Base-by-base conservation (phyloP, 2,797 vertebrate species). In the Micromesistius poutassou region DNA sequence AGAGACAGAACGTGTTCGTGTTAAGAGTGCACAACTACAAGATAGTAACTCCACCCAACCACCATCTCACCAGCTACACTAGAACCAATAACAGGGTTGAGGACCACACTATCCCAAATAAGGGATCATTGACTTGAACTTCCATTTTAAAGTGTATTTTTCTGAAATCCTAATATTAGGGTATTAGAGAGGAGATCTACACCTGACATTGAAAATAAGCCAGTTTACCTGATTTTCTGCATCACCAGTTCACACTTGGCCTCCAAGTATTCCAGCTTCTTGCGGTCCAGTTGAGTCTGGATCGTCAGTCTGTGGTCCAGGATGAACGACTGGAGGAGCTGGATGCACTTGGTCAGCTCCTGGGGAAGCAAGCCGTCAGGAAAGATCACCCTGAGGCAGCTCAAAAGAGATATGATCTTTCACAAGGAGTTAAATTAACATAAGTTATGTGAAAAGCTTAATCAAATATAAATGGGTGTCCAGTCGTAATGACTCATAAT, bases 231-330 rank as follows among this genome's bases (percentile, higher is more conserved):
- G 77, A 97, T 91, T 87, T 96, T 97, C 77, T 96, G 93, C 74
- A 95, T 87, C 84, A 95, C 92, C 72, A 96, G 92, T 72, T 92
- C 94, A 87, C 94, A 96, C 90, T 97, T 97, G 62, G 93, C 91
- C 82, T 96, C 95, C 80, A 96, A 88, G 87, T 97, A 97, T 46
- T 95, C 93, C 1, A 95, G 85, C 77, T 94, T 96, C 82, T 94
- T 94, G 12, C 70, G 77, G 83, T 97, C 95, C 12, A 96, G 76
- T n/a, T 96, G 92, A 1, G 93, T 93, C 87, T 97, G 96, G 46
- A 92, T 86, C 73, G 89, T 94, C 72, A 97, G 92, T n/a, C 94
- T 91, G 76, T 94, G 93, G 73, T 96, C 94, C 72, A 93, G 87
- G 77, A 95, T 91, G 76, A 97, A 88, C 6, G 88, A 89, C 90